Evolutionary conservation across 92 coral and sea anemone species (phyloP).

Genomic region (Zoanthus gigantus): DNA sequence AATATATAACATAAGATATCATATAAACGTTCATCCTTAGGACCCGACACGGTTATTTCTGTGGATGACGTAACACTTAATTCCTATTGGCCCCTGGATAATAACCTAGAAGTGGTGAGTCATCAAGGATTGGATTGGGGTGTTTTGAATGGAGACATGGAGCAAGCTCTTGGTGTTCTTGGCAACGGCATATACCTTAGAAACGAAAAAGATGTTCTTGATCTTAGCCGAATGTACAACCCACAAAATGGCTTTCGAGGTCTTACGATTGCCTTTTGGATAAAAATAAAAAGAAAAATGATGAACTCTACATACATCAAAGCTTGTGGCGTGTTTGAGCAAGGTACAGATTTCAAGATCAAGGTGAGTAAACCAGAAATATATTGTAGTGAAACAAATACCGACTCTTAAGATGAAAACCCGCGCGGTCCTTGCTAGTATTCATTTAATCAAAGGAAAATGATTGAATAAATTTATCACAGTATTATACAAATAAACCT

Average conservation of each 20-base stretch:
- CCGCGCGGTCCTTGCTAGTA: too few species aligned
- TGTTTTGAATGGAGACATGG: neutral
- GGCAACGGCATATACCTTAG: neutral
- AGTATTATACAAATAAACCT: too few species aligned
- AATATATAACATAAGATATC: neutral
- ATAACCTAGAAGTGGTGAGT: neutral
- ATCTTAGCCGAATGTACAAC: neutral
- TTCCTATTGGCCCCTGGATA: constrained; percentile 39
- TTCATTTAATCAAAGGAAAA: too few species aligned
- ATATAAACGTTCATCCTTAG: neutral
- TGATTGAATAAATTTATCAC: too few species aligned
- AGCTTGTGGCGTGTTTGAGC: neutral
- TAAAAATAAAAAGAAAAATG: neutral
- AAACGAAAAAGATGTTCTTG: neutral
- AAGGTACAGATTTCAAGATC: constrained; percentile 22
- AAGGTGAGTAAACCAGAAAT: neutral
- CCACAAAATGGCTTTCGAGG: constrained; percentile 5
- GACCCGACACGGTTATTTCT: neutral
- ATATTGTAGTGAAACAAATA: too few species aligned
- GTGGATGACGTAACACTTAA: constrained; percentile 8
- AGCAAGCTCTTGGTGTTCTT: neutral
- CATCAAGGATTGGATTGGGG: constrained; percentile 28
- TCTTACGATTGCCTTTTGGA: constrained; percentile 25
- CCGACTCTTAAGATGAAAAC: too few species aligned
- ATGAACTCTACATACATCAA: neutral